phyloP scores from a whole-genome alignment of 2,888 invertebrate genomes.

The Digitonthophagus gazella region DNA sequence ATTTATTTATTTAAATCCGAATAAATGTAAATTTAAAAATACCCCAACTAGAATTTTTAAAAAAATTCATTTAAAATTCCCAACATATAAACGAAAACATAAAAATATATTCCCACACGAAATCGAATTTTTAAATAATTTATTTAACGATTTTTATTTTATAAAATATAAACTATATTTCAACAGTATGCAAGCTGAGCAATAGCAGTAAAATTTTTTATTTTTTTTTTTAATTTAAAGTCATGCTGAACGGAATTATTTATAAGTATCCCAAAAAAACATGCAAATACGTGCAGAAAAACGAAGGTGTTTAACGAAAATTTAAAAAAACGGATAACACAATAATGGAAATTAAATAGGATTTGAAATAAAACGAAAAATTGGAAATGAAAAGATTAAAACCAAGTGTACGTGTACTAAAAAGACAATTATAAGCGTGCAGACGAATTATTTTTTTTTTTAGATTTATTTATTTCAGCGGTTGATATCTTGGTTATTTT shows the following conservation, averaged over 20 bases:
- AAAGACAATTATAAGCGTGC: conserved; percentile 13
- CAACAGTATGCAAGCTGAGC: conserved; percentile 37
- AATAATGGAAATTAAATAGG: not conserved
- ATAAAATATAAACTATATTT: too few species aligned
- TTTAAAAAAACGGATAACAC: conserved; percentile 8
- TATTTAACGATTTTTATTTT: too few species aligned
- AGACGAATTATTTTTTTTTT: not conserved
- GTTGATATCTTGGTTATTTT: too few species aligned
- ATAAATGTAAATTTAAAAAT: too few species aligned
- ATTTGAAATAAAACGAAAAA: conserved; percentile 6
- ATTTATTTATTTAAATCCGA: too few species aligned
- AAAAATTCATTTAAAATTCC: too few species aligned
- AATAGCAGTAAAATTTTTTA: conserved; percentile 39
- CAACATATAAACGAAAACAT: too few species aligned
- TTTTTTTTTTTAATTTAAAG: not conserved
- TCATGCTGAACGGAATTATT: too few species aligned
- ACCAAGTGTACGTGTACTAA: conserved; percentile 11
- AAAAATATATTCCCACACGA: too few species aligned
- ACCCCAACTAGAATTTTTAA: too few species aligned
- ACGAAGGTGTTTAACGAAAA: conserved; percentile 5
- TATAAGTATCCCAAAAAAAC: not conserved
- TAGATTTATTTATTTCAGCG: not conserved
- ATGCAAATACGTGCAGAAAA: conserved; percentile 5
- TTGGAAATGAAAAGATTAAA: conserved; percentile 2
- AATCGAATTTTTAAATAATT: not conserved